Conservation (phyloP, 2,797 vertebrate species). For the Lophius americanus region DNA sequence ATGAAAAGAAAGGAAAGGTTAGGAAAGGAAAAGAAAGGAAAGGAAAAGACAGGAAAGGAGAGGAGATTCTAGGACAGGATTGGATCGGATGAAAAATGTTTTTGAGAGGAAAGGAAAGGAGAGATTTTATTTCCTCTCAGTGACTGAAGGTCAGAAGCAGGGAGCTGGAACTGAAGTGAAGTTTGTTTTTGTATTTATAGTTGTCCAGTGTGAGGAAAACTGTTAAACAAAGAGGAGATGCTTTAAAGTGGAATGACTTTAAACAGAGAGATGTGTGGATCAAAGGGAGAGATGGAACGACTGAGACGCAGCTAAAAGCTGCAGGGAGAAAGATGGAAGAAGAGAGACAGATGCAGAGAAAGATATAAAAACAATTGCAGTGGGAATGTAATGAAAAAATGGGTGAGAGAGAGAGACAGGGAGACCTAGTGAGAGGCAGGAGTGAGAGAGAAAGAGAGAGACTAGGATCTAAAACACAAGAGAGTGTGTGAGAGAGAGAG, state of each 20-base stretch:
- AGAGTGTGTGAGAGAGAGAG: slow-evolving; percentile 10
- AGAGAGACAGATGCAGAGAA: slow-evolving; percentile 27
- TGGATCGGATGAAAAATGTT: too few species aligned
- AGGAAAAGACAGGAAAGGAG: slow-evolving; percentile 1
- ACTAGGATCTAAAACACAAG: slow-evolving; percentile 16
- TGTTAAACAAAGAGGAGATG: slow-evolving; percentile 24
- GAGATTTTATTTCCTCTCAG: slow-evolving; percentile 47
- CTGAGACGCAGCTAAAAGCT: slow-evolving; percentile 54
- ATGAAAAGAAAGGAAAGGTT: too few species aligned
- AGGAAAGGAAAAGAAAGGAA: too few species aligned
- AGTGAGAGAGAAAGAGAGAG: slow-evolving; percentile 11
- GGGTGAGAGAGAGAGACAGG: slow-evolving; percentile 20
- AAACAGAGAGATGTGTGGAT: slow-evolving; percentile 33
- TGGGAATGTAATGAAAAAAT: slow-evolving; percentile 55
- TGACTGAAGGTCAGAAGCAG: slow-evolving; percentile 45
- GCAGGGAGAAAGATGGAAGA: slow-evolving; percentile 34
- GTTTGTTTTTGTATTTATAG: slow-evolving; percentile 36
- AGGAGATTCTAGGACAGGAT: not conserved
- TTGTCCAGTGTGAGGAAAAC: slow-evolving; percentile 17
- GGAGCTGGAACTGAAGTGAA: slow-evolving; percentile 17
- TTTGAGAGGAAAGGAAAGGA: not conserved
- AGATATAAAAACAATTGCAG: slow-evolving; percentile 47
- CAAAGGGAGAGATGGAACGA: slow-evolving; percentile 45
- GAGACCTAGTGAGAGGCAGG: slow-evolving; percentile 29
- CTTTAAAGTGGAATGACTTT: not conserved